Evolutionary conservation across 2,888 invertebrate genomes (phyloP).

Genomic region (Lasioglossum malachurum): DNA sequence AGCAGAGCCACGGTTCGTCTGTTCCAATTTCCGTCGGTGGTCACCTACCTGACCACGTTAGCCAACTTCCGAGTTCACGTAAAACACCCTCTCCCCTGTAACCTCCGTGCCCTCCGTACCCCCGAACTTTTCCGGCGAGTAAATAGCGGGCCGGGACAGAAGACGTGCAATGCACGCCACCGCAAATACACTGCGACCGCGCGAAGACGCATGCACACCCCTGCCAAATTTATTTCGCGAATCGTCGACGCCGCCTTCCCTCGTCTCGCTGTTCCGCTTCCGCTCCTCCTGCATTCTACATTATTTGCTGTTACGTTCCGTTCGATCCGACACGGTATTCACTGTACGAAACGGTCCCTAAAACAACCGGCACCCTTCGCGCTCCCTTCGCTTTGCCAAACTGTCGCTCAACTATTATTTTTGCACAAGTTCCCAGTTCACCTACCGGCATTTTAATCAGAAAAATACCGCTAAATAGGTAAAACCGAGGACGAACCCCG

Average conservation of each 20-base stretch:
- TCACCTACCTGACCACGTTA: constrained; percentile 51
- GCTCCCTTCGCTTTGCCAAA: not conserved
- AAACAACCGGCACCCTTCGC: not conserved
- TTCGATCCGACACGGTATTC: not conserved
- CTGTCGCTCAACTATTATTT: not conserved
- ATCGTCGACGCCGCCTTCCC: not conserved
- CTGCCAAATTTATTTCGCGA: constrained; percentile 21
- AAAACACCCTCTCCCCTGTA: constrained; percentile 28
- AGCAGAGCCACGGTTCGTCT: constrained; percentile 16
- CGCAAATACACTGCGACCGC: constrained; percentile 33
- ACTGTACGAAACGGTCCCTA: not conserved
- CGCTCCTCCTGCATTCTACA: not conserved
- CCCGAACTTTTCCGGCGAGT: constrained; percentile 59
- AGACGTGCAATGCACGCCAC: constrained; percentile 12
- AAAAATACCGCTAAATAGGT: no score
- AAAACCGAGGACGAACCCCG: no score
- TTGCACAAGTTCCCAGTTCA: not conserved
- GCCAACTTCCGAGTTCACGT: constrained; percentile 47
- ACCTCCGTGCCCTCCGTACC: constrained; percentile 43
- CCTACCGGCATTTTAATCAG: no score
- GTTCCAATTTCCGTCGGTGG: constrained; percentile 47
- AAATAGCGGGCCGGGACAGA: constrained; percentile 53
- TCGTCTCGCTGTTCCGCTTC: not conserved
- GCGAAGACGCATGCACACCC: constrained; percentile 29
- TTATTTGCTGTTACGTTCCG: not conserved